These are phyloP conservation scores for Colossoma macropomum DNA, from an alignment of 2,113 vertebrate species.

Conservation along the genomic window DNA sequence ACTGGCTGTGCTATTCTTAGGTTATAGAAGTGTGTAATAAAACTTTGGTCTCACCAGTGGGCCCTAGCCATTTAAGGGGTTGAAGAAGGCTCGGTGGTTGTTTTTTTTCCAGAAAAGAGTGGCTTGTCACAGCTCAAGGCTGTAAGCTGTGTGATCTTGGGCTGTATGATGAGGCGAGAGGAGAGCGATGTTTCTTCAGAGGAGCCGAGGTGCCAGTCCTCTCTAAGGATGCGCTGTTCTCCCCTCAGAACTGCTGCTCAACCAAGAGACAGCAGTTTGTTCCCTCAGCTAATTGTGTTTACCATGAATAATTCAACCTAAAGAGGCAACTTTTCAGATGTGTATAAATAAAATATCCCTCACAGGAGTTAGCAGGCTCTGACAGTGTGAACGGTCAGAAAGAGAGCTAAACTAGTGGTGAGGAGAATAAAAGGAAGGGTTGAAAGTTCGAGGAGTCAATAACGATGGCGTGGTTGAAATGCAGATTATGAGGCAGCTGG, in stretches of 20 bases:
- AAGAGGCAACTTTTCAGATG: slow-evolving; percentile 57
- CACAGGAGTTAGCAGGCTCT: slow-evolving; percentile 58
- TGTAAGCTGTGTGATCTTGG: slow-evolving; percentile 20
- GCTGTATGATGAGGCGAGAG: neutral
- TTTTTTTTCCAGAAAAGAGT: slow-evolving; percentile 13
- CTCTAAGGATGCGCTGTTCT: slow-evolving; percentile 13
- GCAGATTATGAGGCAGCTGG: neutral
- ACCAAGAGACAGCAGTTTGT: slow-evolving; percentile 22
- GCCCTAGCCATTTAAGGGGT: no score
- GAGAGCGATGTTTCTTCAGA: neutral
- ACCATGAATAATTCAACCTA: slow-evolving; percentile 73
- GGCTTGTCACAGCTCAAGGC: neutral
- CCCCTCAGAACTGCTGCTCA: slow-evolving; percentile 15
- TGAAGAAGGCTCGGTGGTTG: neutral
- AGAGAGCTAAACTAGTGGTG: slow-evolving; percentile 47
- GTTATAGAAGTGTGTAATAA: no score
- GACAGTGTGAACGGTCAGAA: slow-evolving; percentile 66
- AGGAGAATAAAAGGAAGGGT: slow-evolving; percentile 39
- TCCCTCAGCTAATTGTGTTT: slow-evolving; percentile 62
- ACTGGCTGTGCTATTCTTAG: no score
- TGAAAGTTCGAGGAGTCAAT: neutral
- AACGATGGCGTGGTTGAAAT: neutral
- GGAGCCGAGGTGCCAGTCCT: neutral
- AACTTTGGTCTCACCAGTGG: no score
- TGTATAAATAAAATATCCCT: slow-evolving; percentile 71